phyloP scores from a whole-genome alignment of 2,113 vertebrate species.

The Henicopernis longicauda region DNA sequence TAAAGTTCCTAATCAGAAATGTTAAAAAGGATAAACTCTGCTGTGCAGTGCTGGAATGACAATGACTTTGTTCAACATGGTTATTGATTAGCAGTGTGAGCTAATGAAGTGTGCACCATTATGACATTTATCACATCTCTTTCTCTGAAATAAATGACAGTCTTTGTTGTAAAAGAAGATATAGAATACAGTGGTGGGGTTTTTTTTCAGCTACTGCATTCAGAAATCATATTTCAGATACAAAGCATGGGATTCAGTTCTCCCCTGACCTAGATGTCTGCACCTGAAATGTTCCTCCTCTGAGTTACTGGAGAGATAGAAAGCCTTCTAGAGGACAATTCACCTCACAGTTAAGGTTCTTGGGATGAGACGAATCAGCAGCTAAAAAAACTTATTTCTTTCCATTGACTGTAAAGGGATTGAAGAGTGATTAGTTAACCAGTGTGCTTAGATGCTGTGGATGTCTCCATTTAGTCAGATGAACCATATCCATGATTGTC shows the following conservation, averaged over 20 bases:
- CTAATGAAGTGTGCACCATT: not conserved
- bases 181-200: fast-evolving
- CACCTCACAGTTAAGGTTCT: not conserved
- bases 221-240: not conserved
- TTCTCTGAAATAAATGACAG: not conserved
- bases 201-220: not conserved
- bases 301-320: not conserved
- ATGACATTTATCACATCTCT: not conserved
- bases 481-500: not conserved
- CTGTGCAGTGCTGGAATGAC: not conserved
- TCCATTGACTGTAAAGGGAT: not conserved
- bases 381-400: not conserved
- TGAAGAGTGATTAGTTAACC: not conserved
- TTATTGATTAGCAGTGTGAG: not conserved
- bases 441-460: not conserved
- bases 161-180: not conserved
- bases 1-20: not conserved
- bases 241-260: not conserved
- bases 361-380: not conserved
- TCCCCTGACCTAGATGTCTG: not conserved
- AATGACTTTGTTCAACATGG: not conserved
- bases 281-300: not conserved
- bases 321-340: not conserved
- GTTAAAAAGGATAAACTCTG: not conserved
- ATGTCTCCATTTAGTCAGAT: not conserved